Evolutionary conservation across 2,888 invertebrate genomes (phyloP), one percentile per base, ranked within the genome.

Genomic region (Caenorhabditis panamensis): DNA sequence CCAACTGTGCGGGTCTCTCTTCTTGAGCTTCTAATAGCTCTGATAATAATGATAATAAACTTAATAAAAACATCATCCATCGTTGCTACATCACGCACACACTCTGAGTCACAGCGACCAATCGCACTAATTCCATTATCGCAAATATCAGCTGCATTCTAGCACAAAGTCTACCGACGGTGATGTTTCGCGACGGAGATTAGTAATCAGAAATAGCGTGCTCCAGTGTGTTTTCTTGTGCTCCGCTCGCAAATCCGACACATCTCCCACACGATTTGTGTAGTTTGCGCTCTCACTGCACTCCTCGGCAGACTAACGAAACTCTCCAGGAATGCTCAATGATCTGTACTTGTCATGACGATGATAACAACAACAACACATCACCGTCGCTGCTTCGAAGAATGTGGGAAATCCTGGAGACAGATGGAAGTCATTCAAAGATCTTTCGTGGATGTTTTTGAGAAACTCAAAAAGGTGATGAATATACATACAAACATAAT

Each of bases 1-100:
- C 75, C 80, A 80, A 44, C 44, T 18, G 80, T 54, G 80, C 79
- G 79, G 79, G 79, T 79, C 79, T 44, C 54, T 28, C 54, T 28
- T 44, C 18, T 41, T 51, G 54, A 44, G 51, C 31, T n/a, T 54
- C 41, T 49, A 44, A 31, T 31, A 41, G 51, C 51, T 56, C 28
- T 58, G 0, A 28, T 44, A 47, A 31, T 49, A 68, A n/a, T 4
- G 26, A n/a, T 47, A 47, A 47, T 41, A 47, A 41, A 13, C 13
- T 4, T 47, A 47, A 47, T 47, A 47, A 47, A 47, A 41, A 2
- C 2, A 6, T n/a, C n/a, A n/a, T n/a, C n/a, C n/a, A n/a, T n/a
- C n/a, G n/a, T n/a, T n/a, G n/a, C n/a, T n/a, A n/a, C n/a, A n/a
- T n/a, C n/a, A n/a, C n/a, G n/a, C n/a, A n/a, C n/a, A n/a, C n/a